Base-by-base conservation (phyloP, 2,797 vertebrate species). In the Neoniphon sammara region DNA sequence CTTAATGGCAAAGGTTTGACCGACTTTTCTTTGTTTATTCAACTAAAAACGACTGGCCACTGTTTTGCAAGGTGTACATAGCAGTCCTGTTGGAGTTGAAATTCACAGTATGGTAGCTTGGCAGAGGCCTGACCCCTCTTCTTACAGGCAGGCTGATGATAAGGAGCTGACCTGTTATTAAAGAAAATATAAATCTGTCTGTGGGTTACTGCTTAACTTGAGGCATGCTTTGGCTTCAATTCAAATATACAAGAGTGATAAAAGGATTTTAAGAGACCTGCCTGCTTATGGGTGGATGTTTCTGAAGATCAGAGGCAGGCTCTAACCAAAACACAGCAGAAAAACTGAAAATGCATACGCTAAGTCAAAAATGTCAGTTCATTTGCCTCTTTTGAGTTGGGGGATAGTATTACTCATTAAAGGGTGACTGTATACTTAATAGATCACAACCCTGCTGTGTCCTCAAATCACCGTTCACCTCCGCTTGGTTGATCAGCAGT, bases 1-100 rank as follows among this genome's bases (percentile, higher is more conserved):
- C 31, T 68, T 64, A 4, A 6, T 34, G 15, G 7, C 23, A 72
- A 80, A 80, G 50, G 11, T 15, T 30, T 53, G 36, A 39, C 36
- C 36, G 14, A 42, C 39, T 42, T 66, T 82, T 30, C 42, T 12
- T 27, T 60, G 4, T 61, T 23, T 50, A 55, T n/a, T 36, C 14
- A 11, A 42, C 4, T 14, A 12, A 10, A 42, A 3, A 3, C 14
- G 8, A 11, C 10, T 58, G 27, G 21, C 53, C 46, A 27, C 52
- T 66, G 5, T 66, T 39, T 39, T 39, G 44, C 12, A 47, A 47
- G 46, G 18, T 61, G 23, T 7, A 50, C 47, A n/a, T 49, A 42
- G 18, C 17, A 46, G 7, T 46, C 15, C 2, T 17, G 8, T 31
- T 27, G 27, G n/a, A 56, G 10, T 27, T 53, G 7, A 50, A 64